Evolutionary conservation across 2,797 vertebrate species (phyloP).

Genomic region (Enteromius argenteus): DNA sequence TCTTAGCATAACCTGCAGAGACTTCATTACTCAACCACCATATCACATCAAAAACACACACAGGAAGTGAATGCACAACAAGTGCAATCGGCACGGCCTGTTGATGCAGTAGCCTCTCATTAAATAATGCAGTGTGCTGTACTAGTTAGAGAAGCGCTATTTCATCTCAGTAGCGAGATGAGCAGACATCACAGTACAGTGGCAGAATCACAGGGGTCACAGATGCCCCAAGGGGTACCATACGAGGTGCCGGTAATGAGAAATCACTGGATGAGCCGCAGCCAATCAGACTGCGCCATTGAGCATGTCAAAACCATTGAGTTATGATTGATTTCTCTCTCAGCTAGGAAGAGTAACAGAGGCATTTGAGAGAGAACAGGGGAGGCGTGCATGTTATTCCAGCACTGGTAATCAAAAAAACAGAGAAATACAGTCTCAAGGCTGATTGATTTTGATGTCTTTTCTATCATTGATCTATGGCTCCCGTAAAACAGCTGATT

Average conservation of each 20-base stretch:
- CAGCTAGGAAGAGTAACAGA: slow-evolving; percentile 32
- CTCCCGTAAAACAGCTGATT: slow-evolving; percentile 43
- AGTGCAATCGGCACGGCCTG: slow-evolving; percentile 33
- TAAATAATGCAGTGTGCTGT: slow-evolving; percentile 45
- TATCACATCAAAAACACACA: slow-evolving; percentile 51
- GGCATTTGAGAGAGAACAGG: slow-evolving; percentile 27
- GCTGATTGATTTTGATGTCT: slow-evolving; percentile 39
- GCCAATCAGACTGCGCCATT: slow-evolving; percentile 49
- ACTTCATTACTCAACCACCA: slow-evolving; percentile 52
- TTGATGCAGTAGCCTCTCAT: slow-evolving; percentile 52
- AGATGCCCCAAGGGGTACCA: slow-evolving; percentile 30
- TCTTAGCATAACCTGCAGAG: slow-evolving; percentile 7
- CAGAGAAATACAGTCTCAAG: slow-evolving; percentile 38
- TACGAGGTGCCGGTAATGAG: slow-evolving; percentile 42
- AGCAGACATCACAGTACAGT: slow-evolving; percentile 27
- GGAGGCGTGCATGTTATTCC: slow-evolving; percentile 25
- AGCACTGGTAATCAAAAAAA: slow-evolving; percentile 39
- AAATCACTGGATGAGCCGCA: slow-evolving; percentile 48
- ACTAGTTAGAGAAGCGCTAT: slow-evolving; percentile 36
- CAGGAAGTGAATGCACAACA: slow-evolving; percentile 7
- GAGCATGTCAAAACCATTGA: slow-evolving; percentile 48
- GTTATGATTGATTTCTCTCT: slow-evolving; percentile 51
- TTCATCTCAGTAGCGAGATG: slow-evolving; percentile 49
- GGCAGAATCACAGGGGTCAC: slow-evolving; percentile 48
- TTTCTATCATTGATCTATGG: slow-evolving; percentile 46